These are phyloP conservation scores for roundworm (Caenorhabditis elegans) DNA, from an alignment of 1,140 invertebrate species.

Conservation along the genomic window DNA sequence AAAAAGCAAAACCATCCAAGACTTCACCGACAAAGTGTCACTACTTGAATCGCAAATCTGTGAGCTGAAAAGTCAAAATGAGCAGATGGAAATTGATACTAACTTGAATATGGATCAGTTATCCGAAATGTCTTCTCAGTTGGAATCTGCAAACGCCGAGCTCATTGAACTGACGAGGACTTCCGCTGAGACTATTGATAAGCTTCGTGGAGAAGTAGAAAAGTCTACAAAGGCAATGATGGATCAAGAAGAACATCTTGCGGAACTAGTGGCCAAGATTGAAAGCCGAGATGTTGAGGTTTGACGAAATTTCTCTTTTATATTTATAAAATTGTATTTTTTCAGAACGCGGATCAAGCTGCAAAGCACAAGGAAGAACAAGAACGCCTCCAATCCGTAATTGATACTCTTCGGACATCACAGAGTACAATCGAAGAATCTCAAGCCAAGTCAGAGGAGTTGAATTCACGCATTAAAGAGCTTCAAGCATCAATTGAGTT, in stretches of 20 bases:
- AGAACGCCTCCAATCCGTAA: neutral
- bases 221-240: neutral
- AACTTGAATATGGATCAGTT: neutral
- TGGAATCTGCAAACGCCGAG: neutral
- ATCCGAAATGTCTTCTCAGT: neutral
- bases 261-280: too few relatives aligned
- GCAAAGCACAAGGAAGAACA: neutral
- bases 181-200: too few relatives aligned
- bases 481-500: neutral
- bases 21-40: neutral
- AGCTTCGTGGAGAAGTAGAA: neutral
- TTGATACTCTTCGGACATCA: neutral
- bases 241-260: neutral
- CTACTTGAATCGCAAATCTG: neutral
- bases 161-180: neutral
- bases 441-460: neutral
- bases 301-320: too few relatives aligned
- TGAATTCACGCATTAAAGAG: neutral
- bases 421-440: neutral
- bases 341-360: neutral
- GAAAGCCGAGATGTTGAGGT: too few relatives aligned
- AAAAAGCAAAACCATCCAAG: too few relatives aligned
- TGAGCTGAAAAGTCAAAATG: neutral
- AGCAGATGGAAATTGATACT: neutral
- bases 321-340: too few relatives aligned